Evolutionary conservation across 1,140 invertebrate genomes (phyloP).

Genomic region (Mylabris phalerata): DNA sequence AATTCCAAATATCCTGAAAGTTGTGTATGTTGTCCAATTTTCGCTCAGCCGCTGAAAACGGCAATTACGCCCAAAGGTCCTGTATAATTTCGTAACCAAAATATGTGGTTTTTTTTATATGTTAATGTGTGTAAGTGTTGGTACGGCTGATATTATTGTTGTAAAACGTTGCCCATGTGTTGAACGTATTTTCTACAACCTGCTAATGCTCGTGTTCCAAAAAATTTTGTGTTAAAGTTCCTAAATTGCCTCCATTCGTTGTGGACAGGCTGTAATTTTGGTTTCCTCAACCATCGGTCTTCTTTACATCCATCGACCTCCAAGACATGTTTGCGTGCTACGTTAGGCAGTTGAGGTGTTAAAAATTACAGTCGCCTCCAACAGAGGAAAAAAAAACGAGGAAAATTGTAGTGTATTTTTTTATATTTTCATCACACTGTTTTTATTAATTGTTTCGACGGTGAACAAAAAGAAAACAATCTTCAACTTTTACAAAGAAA

Average conservation of each 20-base stretch:
- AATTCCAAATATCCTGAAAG: neutral
- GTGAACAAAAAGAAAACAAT: too few species aligned
- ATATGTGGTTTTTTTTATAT: conserved; percentile 1
- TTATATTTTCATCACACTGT: too few species aligned
- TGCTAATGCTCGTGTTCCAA: conserved; percentile 25
- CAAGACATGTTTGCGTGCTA: conserved; percentile 23
- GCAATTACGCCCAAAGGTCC: conserved; percentile 7
- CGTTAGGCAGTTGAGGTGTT: conserved; percentile 30
- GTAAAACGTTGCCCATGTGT: neutral
- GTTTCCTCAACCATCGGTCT: conserved; percentile 31
- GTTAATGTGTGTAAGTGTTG: conserved; percentile 19
- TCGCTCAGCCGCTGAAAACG: neutral
- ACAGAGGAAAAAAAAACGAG: too few species aligned
- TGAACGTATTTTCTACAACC: conserved; percentile 14
- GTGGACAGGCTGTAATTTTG: conserved; percentile 37
- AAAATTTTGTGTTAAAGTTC: conserved; percentile 35
- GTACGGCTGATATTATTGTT: neutral
- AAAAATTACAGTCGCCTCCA: conserved; percentile 26
- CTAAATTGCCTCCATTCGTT: conserved; percentile 34
- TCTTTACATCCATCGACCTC: conserved; percentile 4
- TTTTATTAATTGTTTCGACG: too few species aligned
- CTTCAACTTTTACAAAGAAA: too few species aligned
- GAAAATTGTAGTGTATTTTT: too few species aligned
- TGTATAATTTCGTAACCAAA: conserved; percentile 22
- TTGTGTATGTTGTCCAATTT: neutral